Conservation (phyloP, 2,888 invertebrate species). For the Lydus trimaculatus region DNA sequence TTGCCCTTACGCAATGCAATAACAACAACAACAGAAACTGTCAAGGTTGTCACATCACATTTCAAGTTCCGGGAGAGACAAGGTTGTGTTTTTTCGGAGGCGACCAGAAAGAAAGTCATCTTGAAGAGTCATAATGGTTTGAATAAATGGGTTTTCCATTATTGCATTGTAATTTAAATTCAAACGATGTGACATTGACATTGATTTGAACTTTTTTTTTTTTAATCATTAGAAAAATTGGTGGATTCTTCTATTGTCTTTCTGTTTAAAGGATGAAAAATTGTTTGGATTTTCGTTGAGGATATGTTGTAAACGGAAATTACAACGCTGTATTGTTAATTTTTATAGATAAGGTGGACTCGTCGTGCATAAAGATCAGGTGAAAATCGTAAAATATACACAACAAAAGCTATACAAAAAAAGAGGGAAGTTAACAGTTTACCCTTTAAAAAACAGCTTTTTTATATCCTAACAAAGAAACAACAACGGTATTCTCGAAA, state of each 20-base stretch:
- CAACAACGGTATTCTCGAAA: not conserved
- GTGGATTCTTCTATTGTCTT: not conserved
- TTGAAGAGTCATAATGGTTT: not conserved
- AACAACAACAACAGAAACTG: not conserved
- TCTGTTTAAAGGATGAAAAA: too few relatives aligned
- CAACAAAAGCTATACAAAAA: too few relatives aligned
- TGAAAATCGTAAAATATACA: not conserved
- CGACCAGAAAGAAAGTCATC: not conserved
- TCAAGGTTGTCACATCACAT: constrained; percentile 30
- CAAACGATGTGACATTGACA: not conserved
- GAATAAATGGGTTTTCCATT: not conserved
- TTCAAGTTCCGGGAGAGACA: constrained; percentile 27
- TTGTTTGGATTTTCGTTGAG: not conserved
- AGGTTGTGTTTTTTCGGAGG: constrained; percentile 21
- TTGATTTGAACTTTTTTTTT: not conserved
- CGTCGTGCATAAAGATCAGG: not conserved
- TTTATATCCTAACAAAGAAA: too few relatives aligned
- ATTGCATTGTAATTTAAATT: not conserved
- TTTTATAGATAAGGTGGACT: not conserved
- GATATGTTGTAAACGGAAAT: constrained; percentile 2
- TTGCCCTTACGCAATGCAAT: not conserved
- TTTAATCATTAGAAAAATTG: not conserved
- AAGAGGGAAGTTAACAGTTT: too few relatives aligned
- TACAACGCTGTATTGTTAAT: constrained; percentile 1
- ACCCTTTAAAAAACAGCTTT: too few relatives aligned